Percentiles rank a stretch among this genome's conserved stretches.
These are phyloP conservation scores for Hypotaenidia okinawae DNA, from an alignment of 2,797 vertebrate species.

Conservation along the genomic window DNA sequence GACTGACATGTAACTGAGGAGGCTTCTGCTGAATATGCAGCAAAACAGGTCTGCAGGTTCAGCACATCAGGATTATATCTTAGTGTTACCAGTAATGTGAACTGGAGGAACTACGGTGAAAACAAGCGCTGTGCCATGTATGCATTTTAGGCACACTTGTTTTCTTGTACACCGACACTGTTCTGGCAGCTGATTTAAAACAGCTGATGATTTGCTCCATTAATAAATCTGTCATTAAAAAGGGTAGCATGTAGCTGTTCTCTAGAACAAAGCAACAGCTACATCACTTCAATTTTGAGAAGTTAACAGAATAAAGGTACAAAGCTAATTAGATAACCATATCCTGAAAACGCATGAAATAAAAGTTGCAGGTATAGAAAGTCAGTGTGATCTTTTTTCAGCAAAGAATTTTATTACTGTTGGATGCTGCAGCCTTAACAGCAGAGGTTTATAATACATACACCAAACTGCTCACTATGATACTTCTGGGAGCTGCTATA, in stretches of 20 bases:
- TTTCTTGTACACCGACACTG: neutral
- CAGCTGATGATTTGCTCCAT: neutral
- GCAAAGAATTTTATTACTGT: neutral
- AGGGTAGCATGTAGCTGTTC: neutral
- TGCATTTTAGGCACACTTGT: neutral
- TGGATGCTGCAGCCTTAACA: neutral
- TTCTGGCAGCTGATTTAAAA: neutral
- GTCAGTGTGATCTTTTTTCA: neutral
- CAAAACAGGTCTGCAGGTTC: neutral
- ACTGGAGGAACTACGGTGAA: neutral
- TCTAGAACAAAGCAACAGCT: constrained; percentile 31
- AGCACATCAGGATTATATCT: neutral
- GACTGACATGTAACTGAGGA: neutral
- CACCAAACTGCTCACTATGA: neutral
- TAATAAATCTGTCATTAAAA: constrained; percentile 36
- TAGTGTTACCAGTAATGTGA: neutral
- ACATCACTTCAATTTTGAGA: neutral
- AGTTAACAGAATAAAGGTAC: neutral
- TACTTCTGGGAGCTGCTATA: neutral
- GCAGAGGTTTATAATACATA: neutral
- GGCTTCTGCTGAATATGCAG: neutral
- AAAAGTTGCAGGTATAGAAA: neutral
- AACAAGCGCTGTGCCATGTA: neutral
- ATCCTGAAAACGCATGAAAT: neutral
- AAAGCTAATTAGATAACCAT: neutral